Evolutionary conservation across 2,888 invertebrate species (phyloP), one percentile per base, ranked within the genome.

Genomic region (Melinopterus prodromus): DNA sequence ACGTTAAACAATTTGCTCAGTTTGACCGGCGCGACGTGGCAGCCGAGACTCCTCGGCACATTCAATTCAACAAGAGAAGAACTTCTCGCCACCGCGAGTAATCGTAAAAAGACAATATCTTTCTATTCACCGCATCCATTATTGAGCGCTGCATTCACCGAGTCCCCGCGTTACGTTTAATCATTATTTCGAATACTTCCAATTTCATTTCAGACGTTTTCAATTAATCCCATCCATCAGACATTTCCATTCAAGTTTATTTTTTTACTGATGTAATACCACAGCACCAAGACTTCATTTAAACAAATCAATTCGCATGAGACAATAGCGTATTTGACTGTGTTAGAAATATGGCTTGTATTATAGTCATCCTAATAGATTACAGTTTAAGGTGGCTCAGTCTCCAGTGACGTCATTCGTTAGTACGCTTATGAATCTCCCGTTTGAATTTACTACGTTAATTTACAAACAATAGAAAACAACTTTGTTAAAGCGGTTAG

Each of bases 91-190:
- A 53, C 53, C 53, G 5, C 53, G 53, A 53, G 53, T 9, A 53
- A 53, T 53, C 53, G 53, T 53, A 53, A 53, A 53, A 53, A 53
- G 53, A 53, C 53, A 53, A 53, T 53, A 53, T 53, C 53, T 53
- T 53, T 53, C 53, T 53, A 53, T 53, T 53, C 53, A 53, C 12
- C 53, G 53, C 53, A 53, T 2, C 53, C 12, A 53, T 53, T 53
- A 53, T 53, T 53, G 53, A 53, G 53, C 53, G 53, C 53, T 53
- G 53, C 12, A 53, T 7, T 53, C 53, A 53, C 53, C 53, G 5
- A 53, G 53, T 53, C 53, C 7, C 53, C 5, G 12, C 53, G 53
- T 53, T 53, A 53, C 12, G 53, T 53, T 53, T 53, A 53, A 53
- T 53, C 53, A 53, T 12, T 53, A 53, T 53, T 53, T 53, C 53